A percentile compares a stretch with the other conserved stretches of the same genome.
Evolutionary conservation across 2,797 vertebrate genomes (phyloP).

Genomic region (Anguilla anguilla): DNA sequence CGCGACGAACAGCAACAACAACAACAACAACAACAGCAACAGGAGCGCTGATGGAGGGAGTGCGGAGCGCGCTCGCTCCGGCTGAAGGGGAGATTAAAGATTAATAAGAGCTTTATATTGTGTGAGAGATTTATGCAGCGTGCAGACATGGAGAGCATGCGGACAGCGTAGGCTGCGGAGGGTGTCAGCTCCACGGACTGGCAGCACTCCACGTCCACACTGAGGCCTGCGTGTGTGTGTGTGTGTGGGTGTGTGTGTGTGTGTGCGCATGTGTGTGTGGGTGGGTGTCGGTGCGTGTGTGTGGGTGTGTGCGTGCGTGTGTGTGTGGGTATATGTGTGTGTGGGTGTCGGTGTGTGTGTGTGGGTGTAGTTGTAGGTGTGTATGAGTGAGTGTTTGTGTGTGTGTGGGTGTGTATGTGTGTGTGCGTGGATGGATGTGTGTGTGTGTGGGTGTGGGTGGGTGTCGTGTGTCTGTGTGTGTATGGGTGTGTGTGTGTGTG

Average conservation of each 20-base stretch:
- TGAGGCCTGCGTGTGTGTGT: not conserved
- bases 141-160: not conserved
- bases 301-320: no score
- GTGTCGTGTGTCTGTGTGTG: no score
- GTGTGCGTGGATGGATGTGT: no score
- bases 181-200: not conserved
- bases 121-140: slow-evolving; percentile 70
- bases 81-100: slow-evolving; percentile 63
- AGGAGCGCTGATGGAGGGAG: not conserved
- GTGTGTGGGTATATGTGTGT: not conserved
- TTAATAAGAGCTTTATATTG: slow-evolving; percentile 72
- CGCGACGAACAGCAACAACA: not conserved
- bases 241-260: not conserved
- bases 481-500: not conserved
- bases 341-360: not conserved
- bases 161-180: not conserved
- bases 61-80: not conserved
- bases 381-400: no score
- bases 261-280: no score
- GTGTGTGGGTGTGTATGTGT: no score
- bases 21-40: not conserved
- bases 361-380: not conserved
- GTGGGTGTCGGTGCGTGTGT: no score
- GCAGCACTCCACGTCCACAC: not conserved
- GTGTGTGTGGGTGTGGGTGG: no score